Conservation (phyloP, 2,797 vertebrate genomes). For the Nyctalus aviator region DNA sequence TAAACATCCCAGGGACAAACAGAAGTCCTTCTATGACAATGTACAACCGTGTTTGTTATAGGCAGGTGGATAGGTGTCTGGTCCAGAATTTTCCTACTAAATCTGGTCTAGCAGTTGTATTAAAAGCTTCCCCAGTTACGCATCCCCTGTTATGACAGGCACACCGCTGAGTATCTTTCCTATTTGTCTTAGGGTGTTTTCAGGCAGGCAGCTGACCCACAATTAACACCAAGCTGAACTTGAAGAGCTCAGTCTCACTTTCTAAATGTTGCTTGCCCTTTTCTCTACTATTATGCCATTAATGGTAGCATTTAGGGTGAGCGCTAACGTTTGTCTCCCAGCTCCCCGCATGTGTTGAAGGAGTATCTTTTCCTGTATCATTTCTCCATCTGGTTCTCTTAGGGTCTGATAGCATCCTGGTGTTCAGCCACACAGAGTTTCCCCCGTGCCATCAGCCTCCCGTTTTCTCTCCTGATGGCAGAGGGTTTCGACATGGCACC, state of each 20-base stretch:
- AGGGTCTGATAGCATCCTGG: accelerated
- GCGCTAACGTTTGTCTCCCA: background rate
- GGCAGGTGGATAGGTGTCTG: constrained; percentile 7
- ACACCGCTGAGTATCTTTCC: constrained; percentile 9
- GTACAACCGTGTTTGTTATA: background rate
- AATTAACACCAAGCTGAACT: constrained; percentile 38
- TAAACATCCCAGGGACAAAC: background rate
- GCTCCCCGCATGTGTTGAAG: background rate
- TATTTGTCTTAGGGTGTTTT: constrained; percentile 24
- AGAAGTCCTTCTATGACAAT: background rate
- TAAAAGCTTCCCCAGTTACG: constrained; percentile 4
- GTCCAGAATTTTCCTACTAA: background rate
- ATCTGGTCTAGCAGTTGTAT: background rate
- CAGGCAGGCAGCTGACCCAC: constrained; percentile 32
- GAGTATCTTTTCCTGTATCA: accelerated
- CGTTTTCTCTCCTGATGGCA: background rate
- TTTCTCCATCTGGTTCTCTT: accelerated
- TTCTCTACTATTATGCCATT: constrained; percentile 15
- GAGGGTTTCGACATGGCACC: background rate
- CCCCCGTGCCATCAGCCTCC: background rate
- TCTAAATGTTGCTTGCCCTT: constrained; percentile 12
- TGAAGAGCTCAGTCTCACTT: constrained; percentile 17
- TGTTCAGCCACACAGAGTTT: background rate
- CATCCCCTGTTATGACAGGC: background rate
- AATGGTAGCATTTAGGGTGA: constrained; percentile 12